A percentile compares a stretch with the other conserved stretches of the same genome.
These are phyloP conservation scores for Xyrauchen texanus DNA, from an alignment of 2,113 vertebrate genomes.

Conservation along the genomic window DNA sequence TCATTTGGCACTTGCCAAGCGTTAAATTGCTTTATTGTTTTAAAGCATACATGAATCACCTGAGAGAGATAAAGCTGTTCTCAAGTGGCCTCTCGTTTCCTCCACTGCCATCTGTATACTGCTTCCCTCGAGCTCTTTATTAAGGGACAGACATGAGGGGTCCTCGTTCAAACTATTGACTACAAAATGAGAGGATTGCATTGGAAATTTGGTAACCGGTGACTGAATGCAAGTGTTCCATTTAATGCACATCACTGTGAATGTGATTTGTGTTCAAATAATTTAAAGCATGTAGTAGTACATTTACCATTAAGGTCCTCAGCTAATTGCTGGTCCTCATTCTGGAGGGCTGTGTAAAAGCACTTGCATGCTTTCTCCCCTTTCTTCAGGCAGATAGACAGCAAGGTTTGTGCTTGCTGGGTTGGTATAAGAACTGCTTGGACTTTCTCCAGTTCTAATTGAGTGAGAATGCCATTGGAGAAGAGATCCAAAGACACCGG, in stretches of 20 bases:
- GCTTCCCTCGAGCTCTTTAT: not conserved
- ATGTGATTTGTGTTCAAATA: not conserved
- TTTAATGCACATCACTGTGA: too few species aligned
- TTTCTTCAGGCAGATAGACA: slow-evolving; percentile 59
- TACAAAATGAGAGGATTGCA: slow-evolving; percentile 3
- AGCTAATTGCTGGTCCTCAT: slow-evolving; percentile 56
- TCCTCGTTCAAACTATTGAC: slow-evolving; percentile 31
- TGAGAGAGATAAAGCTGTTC: slow-evolving; percentile 19
- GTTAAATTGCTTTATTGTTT: too few species aligned
- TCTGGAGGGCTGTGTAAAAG: slow-evolving; percentile 59
- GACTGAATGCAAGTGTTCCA: too few species aligned
- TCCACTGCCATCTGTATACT: slow-evolving; percentile 49
- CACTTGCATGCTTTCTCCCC: slow-evolving; percentile 59
- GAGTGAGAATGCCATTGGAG: slow-evolving; percentile 57
- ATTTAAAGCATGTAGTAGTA: not conserved
- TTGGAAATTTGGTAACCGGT: not conserved
- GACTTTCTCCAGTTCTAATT: slow-evolving; percentile 61
- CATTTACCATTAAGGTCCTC: slow-evolving; percentile 52
- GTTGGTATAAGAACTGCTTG: slow-evolving; percentile 53
- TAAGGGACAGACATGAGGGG: slow-evolving; percentile 2
- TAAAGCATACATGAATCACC: slow-evolving; percentile 17
- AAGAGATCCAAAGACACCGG: slow-evolving; percentile 60
- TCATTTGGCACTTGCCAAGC: too few species aligned
- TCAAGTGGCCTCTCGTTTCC: slow-evolving; percentile 37
- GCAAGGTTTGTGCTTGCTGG: slow-evolving; percentile 54